phyloP scores from a whole-genome alignment of 2,888 invertebrate genomes.

The Dasypolia templi region DNA sequence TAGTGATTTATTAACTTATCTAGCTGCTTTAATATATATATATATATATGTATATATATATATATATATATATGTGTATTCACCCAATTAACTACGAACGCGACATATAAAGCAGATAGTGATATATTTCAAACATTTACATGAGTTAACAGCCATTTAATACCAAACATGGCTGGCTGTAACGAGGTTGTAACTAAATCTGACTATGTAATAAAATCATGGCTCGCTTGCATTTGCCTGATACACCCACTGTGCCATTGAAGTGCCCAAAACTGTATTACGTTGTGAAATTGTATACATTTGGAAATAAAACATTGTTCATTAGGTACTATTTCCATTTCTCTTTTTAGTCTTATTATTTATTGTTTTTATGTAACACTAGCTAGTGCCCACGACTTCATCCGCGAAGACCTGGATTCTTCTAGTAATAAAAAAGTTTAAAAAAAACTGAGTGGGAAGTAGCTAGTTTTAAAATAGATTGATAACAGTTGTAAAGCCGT shows the following conservation, averaged over 20 bases:
- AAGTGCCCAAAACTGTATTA: conserved; percentile 51
- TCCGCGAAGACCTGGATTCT: no score
- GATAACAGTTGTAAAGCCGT: not conserved
- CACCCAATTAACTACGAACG: conserved; percentile 45
- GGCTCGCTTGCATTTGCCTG: conserved; percentile 27
- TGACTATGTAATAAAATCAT: conserved; percentile 44
- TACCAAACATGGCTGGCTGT: conserved; percentile 47
- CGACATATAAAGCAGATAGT: conserved; percentile 34
- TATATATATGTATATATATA: not conserved
- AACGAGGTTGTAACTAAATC: conserved; percentile 53
- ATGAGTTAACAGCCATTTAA: conserved; percentile 51
- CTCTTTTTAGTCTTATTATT: conserved; percentile 16
- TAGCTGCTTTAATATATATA: not conserved
- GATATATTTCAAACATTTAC: conserved; percentile 56
- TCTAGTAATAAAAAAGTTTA: no score
- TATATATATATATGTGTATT: not conserved
- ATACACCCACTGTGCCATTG: conserved; percentile 61
- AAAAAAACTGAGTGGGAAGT: no score
- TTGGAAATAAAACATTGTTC: conserved; percentile 29
- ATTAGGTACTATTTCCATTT: conserved; percentile 9
- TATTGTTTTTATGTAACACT: not conserved
- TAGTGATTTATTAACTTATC: not conserved
- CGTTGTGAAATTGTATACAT: conserved; percentile 46
- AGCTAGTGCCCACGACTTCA: not conserved
- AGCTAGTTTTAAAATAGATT: not conserved